These are phyloP conservation scores for Limenitis camilla DNA, from an alignment of 2,888 invertebrate species.

Conservation along the genomic window DNA sequence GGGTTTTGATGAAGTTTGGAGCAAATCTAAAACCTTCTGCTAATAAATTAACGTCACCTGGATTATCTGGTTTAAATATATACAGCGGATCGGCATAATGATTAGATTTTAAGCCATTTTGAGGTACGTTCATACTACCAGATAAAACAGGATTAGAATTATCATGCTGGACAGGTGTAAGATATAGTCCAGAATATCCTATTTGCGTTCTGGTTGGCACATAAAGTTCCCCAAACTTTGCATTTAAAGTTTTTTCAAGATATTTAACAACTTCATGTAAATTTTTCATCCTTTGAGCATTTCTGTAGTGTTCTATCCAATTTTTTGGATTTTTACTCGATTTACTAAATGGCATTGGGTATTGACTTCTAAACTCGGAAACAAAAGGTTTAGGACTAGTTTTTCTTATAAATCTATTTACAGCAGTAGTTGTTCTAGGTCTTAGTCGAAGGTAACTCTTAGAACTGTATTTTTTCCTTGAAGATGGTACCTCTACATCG, in stretches of 20 bases:
- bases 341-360: conserved; percentile 58
- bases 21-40: conserved; percentile 70
- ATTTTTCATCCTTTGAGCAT: conserved; percentile 61
- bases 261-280: conserved; percentile 62
- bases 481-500: conserved; percentile 31
- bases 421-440: conserved; percentile 29
- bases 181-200: conserved; percentile 58
- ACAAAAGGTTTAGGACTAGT: conserved; percentile 71
- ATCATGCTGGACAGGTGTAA: conserved; percentile 42
- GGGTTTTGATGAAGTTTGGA: conserved; percentile 28
- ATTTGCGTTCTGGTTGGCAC: conserved; percentile 44
- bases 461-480: conserved; percentile 19
- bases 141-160: conserved; percentile 26
- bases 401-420: conserved; percentile 43
- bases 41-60: conserved; percentile 82
- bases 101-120: conserved; percentile 38
- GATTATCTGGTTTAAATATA: conserved; percentile 81
- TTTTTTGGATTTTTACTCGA: conserved; percentile 46
- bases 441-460: conserved; percentile 21
- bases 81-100: conserved; percentile 77
- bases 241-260: conserved; percentile 61
- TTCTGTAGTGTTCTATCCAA: conserved; percentile 63
- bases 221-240: conserved; percentile 59
- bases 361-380: conserved; percentile 54
- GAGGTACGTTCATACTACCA: conserved; percentile 30